Percentiles rank a stretch among this genome's conserved stretches.
Evolutionary conservation across 2,113 vertebrate species (phyloP).

Genomic region (Silurus asotus): DNA sequence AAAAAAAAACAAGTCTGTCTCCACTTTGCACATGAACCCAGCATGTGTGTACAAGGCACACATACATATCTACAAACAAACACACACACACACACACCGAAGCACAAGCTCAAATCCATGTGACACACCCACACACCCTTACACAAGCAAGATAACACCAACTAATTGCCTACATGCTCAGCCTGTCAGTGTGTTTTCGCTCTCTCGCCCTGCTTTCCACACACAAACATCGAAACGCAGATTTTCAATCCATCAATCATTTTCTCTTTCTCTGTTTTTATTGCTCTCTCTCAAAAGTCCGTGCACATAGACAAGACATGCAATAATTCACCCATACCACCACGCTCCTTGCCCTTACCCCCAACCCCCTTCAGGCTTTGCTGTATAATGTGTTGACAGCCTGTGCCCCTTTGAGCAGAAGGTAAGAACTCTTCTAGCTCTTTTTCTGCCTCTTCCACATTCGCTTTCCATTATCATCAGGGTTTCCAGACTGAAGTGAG

Average conservation of each 20-base stretch:
- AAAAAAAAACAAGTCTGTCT: slow-evolving; percentile 68
- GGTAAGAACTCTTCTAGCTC: slow-evolving; percentile 69
- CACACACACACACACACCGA: slow-evolving; percentile 31
- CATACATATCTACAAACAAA: slow-evolving; percentile 39
- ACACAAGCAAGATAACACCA: slow-evolving; percentile 47
- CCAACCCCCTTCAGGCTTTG: neutral
- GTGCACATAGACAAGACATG: slow-evolving; percentile 18
- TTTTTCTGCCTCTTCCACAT: slow-evolving; percentile 52
- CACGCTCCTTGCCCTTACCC: too few relatives aligned
- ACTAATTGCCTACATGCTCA: slow-evolving; percentile 46
- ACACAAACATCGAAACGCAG: slow-evolving; percentile 13
- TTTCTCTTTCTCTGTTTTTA: neutral
- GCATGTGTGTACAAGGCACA: slow-evolving; percentile 33
- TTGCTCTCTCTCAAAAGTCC: neutral
- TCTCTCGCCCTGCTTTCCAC: slow-evolving; percentile 41
- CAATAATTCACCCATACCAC: neutral
- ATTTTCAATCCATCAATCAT: neutral
- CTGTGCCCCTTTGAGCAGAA: slow-evolving; percentile 69
- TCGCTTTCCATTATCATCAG: neutral
- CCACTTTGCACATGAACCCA: slow-evolving; percentile 62
- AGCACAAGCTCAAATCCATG: slow-evolving; percentile 40
- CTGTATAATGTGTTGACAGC: slow-evolving; percentile 71
- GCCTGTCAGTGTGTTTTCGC: slow-evolving; percentile 43
- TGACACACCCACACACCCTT: slow-evolving; percentile 48
- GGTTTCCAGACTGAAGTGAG: neutral